A percentile compares a stretch with the other conserved stretches of the same genome.
Conservation (phyloP, 1,140 invertebrate species). For the Cataglyphis hispanica region DNA sequence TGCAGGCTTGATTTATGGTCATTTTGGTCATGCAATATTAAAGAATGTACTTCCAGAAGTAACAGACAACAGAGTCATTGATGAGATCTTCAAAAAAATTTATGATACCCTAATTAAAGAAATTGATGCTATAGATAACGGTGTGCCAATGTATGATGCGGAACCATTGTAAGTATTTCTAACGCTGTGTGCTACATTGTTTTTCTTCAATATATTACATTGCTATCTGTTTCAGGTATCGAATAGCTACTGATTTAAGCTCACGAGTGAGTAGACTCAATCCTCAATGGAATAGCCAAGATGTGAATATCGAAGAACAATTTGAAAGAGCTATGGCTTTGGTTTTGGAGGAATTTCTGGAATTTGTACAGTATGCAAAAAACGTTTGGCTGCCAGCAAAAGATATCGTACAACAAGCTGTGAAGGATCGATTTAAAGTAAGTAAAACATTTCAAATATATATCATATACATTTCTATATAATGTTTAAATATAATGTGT, state of each 20-base stretch:
- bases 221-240: slow-evolving; percentile 88
- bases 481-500: background rate
- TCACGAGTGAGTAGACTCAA: slow-evolving; percentile 93
- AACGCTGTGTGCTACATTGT: background rate
- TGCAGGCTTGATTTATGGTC: slow-evolving; percentile 97
- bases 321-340: slow-evolving; percentile 93
- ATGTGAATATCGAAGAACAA: slow-evolving; percentile 86
- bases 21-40: slow-evolving; percentile 95
- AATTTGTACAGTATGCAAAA: slow-evolving; percentile 90
- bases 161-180: slow-evolving; percentile 86
- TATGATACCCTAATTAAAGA: slow-evolving; percentile 97
- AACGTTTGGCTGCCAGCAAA: slow-evolving; percentile 95
- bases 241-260: slow-evolving; percentile 91
- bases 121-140: slow-evolving; percentile 99
- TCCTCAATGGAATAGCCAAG: slow-evolving; percentile 94
- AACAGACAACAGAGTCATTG: slow-evolving; percentile 85
- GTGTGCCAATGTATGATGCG: slow-evolving; percentile 93
- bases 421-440: slow-evolving; percentile 90
- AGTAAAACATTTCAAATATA: background rate
- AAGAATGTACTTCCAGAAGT: slow-evolving; percentile 86
- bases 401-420: slow-evolving; percentile 90
- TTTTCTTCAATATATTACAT: background rate
- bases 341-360: slow-evolving; percentile 93
- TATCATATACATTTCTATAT: background rate
- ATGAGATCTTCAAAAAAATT: slow-evolving; percentile 92